A percentile compares a stretch with the other conserved stretches of the same genome.
phyloP scores from a whole-genome alignment of 2,797 vertebrate genomes.

The Liasis olivaceus region DNA sequence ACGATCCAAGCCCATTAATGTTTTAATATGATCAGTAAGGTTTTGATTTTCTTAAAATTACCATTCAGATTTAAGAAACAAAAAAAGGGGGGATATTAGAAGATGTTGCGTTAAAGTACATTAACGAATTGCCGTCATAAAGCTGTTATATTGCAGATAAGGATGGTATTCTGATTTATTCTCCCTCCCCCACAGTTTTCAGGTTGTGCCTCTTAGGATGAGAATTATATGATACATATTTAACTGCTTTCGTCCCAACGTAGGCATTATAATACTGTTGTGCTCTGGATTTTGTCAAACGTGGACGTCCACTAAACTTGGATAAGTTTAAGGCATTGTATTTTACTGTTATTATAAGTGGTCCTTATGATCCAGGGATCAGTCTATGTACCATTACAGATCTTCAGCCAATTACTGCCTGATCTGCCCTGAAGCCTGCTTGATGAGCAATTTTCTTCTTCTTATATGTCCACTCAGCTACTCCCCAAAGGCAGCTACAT shows the following conservation, averaged over 20 bases:
- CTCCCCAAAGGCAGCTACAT: constrained; percentile 29
- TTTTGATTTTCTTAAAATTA: neutral
- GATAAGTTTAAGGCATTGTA: neutral
- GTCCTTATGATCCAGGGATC: neutral
- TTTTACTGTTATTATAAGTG: neutral
- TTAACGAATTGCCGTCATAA: neutral
- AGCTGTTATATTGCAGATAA: neutral
- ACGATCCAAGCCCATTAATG: neutral
- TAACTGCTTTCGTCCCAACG: neutral
- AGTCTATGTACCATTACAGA: neutral
- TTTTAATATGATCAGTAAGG: neutral
- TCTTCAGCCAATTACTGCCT: neutral
- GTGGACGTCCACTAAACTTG: neutral
- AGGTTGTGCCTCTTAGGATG: neutral
- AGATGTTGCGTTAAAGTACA: neutral
- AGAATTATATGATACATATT: neutral
- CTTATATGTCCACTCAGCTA: neutral
- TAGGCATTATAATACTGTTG: neutral
- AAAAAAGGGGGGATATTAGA: neutral
- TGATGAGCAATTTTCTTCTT: constrained; percentile 19
- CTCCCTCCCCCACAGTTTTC: neutral
- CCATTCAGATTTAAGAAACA: neutral
- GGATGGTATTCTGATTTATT: neutral
- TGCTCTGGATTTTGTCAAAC: neutral
- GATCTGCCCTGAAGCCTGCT: constrained; percentile 18